These are phyloP conservation scores for Sebastes fasciatus DNA, from an alignment of 2,113 vertebrate genomes.

Conservation along the genomic window DNA sequence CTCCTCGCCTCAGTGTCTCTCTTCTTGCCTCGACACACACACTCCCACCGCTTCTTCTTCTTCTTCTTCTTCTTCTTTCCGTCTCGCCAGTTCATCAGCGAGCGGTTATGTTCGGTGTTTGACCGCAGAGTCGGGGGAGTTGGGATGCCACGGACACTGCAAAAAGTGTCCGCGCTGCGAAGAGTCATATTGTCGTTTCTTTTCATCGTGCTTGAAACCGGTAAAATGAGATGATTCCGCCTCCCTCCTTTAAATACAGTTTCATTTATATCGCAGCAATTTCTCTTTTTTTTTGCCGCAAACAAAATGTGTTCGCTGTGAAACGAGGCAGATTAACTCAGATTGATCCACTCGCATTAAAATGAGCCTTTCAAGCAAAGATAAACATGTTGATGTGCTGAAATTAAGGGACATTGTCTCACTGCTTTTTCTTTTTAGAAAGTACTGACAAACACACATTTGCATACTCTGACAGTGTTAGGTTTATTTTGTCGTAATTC, in stretches of 20 bases:
- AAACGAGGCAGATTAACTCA: constrained; percentile 41
- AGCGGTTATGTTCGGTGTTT: constrained; percentile 42
- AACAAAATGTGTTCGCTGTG: constrained; percentile 20
- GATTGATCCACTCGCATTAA: constrained; percentile 40
- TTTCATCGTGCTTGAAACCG: neutral
- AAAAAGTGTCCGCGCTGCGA: constrained; percentile 11
- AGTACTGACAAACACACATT: neutral
- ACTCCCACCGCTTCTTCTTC: neutral
- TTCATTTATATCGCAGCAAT: constrained; percentile 15
- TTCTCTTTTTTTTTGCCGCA: constrained; percentile 4
- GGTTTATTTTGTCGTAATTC: neutral
- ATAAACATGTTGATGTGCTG: constrained; percentile 20
- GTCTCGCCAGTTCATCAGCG: constrained; percentile 34
- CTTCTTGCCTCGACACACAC: neutral
- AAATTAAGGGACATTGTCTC: constrained; percentile 18
- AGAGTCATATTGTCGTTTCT: neutral
- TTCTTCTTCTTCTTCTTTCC: constrained; percentile 9
- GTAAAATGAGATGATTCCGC: neutral
- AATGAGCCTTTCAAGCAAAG: constrained; percentile 37
- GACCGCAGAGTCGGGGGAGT: constrained; percentile 33
- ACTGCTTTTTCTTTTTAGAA: neutral
- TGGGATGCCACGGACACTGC: constrained; percentile 2
- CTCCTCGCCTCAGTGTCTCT: constrained; percentile 47
- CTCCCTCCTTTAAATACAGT: neutral
- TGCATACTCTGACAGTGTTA: constrained; percentile 1